Evolutionary conservation across 2,797 vertebrate genomes (phyloP).

Genomic region (Vultur gryphus): DNA sequence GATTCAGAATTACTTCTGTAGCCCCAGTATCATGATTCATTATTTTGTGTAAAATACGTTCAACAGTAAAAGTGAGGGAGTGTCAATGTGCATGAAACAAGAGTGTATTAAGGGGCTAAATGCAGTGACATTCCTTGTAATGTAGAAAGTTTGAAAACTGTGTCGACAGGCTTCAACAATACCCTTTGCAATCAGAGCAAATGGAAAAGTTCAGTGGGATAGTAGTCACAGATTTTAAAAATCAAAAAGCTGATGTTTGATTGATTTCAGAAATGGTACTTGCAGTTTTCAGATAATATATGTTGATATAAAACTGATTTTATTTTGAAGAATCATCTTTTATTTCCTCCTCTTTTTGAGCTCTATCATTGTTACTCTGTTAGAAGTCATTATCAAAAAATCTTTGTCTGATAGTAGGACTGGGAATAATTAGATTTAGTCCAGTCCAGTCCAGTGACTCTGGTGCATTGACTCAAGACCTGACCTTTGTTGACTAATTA

Average conservation of each 20-base stretch:
- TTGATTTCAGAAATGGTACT: neutral
- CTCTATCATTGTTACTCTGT: neutral
- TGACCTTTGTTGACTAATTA: slow-evolving; percentile 28
- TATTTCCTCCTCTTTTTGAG: neutral
- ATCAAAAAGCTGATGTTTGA: neutral
- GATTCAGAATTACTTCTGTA: neutral
- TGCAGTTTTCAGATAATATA: neutral
- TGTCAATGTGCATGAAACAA: neutral
- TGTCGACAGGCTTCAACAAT: neutral
- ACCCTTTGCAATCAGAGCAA: neutral
- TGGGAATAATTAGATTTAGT: slow-evolving; percentile 30
- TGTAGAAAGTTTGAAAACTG: neutral
- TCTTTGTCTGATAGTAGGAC: neutral
- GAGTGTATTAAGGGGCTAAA: neutral
- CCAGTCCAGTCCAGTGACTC: neutral
- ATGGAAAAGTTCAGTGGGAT: neutral
- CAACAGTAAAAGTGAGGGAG: neutral
- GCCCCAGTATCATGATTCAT: neutral
- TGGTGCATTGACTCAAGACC: slow-evolving; percentile 20
- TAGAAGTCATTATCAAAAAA: slow-evolving; percentile 55
- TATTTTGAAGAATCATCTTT: neutral
- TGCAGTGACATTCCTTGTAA: neutral
- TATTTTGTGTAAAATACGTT: neutral
- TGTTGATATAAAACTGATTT: neutral
- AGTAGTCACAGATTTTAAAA: neutral